Conservation (phyloP, 2,888 invertebrate species). For the Catocala fraxini region DNA sequence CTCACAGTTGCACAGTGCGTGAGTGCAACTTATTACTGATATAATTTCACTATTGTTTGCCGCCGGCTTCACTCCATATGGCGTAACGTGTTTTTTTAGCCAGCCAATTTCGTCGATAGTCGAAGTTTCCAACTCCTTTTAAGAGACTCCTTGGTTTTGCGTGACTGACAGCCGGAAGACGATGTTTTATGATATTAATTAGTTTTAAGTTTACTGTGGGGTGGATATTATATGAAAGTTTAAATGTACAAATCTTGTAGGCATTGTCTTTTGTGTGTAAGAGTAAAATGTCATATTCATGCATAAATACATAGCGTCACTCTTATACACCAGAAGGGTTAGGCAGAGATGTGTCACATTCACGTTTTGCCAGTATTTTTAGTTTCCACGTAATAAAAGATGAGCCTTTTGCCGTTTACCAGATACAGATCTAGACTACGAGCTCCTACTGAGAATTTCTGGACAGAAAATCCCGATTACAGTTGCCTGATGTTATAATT, state of each 20-base stretch:
- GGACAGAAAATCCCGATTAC: no score
- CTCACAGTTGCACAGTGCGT: constrained; percentile 82
- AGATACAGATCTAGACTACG: no score
- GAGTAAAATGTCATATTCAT: no score
- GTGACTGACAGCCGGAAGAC: constrained; percentile 76
- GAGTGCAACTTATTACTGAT: constrained; percentile 82
- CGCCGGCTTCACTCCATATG: constrained; percentile 82
- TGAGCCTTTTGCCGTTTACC: no score
- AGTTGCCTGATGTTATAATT: no score
- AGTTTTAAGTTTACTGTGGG: constrained; percentile 53
- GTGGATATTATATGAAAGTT: constrained; percentile 49
- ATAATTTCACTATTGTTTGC: constrained; percentile 86
- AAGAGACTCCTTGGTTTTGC: constrained; percentile 72
- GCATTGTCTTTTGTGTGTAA: not conserved
- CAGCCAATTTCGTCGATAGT: constrained; percentile 78
- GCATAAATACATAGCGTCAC: no score
- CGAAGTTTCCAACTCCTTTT: constrained; percentile 57
- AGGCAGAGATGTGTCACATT: no score
- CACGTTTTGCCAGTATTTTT: no score
- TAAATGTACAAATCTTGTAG: constrained; percentile 17
- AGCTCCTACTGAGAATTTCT: no score
- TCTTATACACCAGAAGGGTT: no score
- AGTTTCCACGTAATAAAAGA: no score
- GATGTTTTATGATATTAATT: constrained; percentile 72
- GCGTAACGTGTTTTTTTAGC: constrained; percentile 79